Evolutionary conservation across 2,797 vertebrate genomes (phyloP), one percentile per base, ranked within the genome.

Genomic region (Clarias laeviceps): DNA sequence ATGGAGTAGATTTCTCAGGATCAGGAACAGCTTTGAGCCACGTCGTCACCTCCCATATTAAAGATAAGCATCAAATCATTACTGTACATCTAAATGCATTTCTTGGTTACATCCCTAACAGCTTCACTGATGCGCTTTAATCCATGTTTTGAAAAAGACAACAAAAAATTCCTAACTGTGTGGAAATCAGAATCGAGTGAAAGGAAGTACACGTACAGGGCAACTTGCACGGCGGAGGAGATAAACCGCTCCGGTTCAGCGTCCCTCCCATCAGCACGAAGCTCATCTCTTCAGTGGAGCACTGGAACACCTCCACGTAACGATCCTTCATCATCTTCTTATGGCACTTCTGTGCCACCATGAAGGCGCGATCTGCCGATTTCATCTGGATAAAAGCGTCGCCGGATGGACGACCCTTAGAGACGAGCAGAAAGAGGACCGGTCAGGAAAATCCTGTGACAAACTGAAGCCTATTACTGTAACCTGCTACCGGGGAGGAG

Each of bases 321-420:
- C 98, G 97, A 90, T 99, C 97, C 94, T 98, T 99, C 98, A 99
- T 99, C 85, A 97, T 96, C 93, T 98, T 98, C 92, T 99, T 99
- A 90, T 99, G 98, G 91, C 98, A 99, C 90, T 97, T 97, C 92
- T 99, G 98, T 88, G 97, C 93, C 84, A 98, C 96, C 93, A 97
- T 91, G 85, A 97, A 97, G 0, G 98, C 97, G 85, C 96, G 96
- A 88, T 99, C 97, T 9, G 97, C 90, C 1, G 97, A 98, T 90
- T 95, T 98, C 97, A 99, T 99, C 92, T 99, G 98, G 90, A 99
- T 99, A 88, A 99, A 99, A 86, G 98, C 97, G 22, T 99, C 98
- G 0, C 98, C 98, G 0, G 97, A 99, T 0, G 97, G 97, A 40
- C 97, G 96, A 72, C 98, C 97, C 98, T 99, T 90, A 5, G 20